These are phyloP conservation scores for Mastomys natalensis DNA, from an alignment of 2,113 vertebrate genomes.

Conservation along the genomic window DNA sequence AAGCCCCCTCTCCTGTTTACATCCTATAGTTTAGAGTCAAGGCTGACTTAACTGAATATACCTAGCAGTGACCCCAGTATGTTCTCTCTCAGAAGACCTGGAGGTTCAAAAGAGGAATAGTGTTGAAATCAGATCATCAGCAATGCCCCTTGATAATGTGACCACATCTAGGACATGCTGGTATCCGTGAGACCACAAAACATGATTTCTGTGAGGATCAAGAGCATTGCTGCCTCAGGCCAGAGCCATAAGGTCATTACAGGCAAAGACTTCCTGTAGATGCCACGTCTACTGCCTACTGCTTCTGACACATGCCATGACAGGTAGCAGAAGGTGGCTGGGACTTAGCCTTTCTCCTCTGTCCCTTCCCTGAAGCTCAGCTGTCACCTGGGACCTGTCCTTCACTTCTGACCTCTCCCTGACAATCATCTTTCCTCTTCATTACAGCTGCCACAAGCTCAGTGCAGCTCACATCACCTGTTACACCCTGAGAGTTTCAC, in stretches of 20 bases:
- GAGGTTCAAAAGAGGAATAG: neutral
- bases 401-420: neutral
- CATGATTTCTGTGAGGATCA: neutral
- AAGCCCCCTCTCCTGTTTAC: neutral
- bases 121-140: neutral
- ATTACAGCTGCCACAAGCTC: neutral
- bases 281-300: accelerated
- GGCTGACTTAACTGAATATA: neutral
- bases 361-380: neutral
- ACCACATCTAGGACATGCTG: neutral
- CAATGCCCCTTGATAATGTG: neutral
- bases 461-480: neutral
- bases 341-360: neutral
- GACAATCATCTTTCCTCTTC: neutral
- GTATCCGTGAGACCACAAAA: neutral
- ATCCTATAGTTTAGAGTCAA: neutral
- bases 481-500: neutral
- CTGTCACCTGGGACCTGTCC: neutral
- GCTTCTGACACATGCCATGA: neutral
- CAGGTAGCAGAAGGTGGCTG: neutral
- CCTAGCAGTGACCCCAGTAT: neutral
- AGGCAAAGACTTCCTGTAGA: neutral
- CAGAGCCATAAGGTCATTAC: neutral
- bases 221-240: accelerated
- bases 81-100: neutral